A percentile compares a stretch with the other conserved stretches of the same genome.
Evolutionary conservation across 2,888 invertebrate genomes (phyloP).

Genomic region (Polydrusus tereticollis): DNA sequence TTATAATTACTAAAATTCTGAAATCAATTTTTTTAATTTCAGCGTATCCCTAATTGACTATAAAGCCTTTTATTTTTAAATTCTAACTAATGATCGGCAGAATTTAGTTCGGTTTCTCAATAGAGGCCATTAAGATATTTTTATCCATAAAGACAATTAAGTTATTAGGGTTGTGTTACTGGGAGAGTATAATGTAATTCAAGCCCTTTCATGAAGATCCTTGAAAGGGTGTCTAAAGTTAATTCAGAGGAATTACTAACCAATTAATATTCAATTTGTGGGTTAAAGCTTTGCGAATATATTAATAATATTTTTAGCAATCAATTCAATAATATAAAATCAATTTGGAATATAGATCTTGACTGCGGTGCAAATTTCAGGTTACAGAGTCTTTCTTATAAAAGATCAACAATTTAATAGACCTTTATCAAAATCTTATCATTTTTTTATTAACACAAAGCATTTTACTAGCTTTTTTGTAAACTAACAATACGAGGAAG

Average conservation of each 20-base stretch:
- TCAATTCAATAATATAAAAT: no score
- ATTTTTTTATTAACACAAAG: no score
- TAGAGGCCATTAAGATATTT: slow-evolving; percentile 11
- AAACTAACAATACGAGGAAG: no score
- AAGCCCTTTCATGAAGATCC: neutral
- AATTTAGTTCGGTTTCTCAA: neutral
- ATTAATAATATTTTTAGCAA: neutral
- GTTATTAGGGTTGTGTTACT: slow-evolving; percentile 7
- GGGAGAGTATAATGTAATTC: neutral
- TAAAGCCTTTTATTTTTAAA: neutral
- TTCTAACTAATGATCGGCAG: neutral
- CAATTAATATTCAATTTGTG: neutral
- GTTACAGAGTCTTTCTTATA: no score
- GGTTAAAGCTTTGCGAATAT: neutral
- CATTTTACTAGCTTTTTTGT: no score
- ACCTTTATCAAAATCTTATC: no score
- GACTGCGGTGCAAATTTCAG: no score
- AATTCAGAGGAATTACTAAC: neutral
- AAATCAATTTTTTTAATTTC: neutral
- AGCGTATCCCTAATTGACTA: neutral
- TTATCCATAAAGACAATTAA: slow-evolving; percentile 5
- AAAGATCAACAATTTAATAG: no score
- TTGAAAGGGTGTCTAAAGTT: neutral
- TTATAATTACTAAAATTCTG: neutral
- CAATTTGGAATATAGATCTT: no score